Evolutionary conservation across 2,113 vertebrate genomes (phyloP).

Genomic region (Anoplopoma fimbria): DNA sequence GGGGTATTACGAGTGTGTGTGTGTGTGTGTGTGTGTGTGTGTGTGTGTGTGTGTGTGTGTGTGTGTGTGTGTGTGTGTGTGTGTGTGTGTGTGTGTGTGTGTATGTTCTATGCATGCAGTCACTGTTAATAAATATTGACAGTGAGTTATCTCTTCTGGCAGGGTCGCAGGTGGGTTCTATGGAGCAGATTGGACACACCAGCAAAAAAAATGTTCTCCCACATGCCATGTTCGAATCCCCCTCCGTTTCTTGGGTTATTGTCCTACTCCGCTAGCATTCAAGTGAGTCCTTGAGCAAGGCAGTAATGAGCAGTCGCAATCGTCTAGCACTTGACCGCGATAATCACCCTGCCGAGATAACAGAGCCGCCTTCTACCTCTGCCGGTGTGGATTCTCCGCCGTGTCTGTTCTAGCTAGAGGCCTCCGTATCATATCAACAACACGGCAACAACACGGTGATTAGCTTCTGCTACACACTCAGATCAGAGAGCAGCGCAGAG

Average conservation of each 20-base stretch:
- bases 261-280: background rate
- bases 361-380: constrained; percentile 26
- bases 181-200: constrained; percentile 71
- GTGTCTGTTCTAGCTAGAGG: constrained; percentile 33
- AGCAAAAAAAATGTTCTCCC: background rate
- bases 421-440: constrained; percentile 33
- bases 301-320: constrained; percentile 12
- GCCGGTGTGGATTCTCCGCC: constrained; percentile 32
- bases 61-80: background rate
- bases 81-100: background rate
- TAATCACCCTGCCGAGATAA: constrained; percentile 52
- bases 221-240: background rate
- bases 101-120: constrained; percentile 39
- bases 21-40: background rate
- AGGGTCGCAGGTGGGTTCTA: constrained; percentile 80
- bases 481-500: constrained; percentile 30
- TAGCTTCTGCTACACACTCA: constrained; percentile 44
- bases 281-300: constrained; percentile 46
- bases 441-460: constrained; percentile 46
- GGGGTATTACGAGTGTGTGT: constrained; percentile 25
- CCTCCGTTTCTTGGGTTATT: constrained; percentile 2
- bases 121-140: constrained; percentile 84
- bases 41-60: background rate
- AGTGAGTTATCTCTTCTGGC: constrained; percentile 80
- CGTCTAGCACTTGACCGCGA: constrained; percentile 16